A percentile compares a stretch with the other conserved stretches of the same genome.
Evolutionary conservation across 2,797 vertebrate species (phyloP).

Genomic region (Prionace glauca): DNA sequence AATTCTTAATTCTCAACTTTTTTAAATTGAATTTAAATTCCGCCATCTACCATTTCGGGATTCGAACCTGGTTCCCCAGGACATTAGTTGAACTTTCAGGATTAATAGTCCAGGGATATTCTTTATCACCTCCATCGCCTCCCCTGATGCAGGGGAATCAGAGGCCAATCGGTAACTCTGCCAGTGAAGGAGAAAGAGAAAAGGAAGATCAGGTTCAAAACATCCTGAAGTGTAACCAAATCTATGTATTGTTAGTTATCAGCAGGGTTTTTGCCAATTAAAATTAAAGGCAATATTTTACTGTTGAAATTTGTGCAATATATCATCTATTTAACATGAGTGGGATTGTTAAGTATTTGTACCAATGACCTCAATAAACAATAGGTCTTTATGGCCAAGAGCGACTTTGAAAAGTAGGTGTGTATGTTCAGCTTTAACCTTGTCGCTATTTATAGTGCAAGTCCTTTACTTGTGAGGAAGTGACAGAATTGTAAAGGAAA

Average conservation of each 20-base stretch:
- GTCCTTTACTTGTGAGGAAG: neutral
- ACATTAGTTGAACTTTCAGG: too few species aligned
- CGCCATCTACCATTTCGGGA: too few species aligned
- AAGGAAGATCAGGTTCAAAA: neutral
- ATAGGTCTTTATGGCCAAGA: neutral
- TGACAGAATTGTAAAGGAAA: neutral
- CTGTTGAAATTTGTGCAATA: neutral
- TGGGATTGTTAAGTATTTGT: neutral
- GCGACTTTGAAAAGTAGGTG: neutral
- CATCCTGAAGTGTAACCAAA: neutral
- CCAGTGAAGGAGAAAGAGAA: neutral
- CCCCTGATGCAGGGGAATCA: too few species aligned
- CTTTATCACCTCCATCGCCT: too few species aligned
- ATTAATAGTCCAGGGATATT: too few species aligned
- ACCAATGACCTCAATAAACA: neutral
- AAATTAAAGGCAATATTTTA: neutral
- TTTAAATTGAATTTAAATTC: too few species aligned
- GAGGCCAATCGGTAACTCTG: too few species aligned
- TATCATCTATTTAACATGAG: neutral
- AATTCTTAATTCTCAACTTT: too few species aligned
- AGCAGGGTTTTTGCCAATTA: neutral
- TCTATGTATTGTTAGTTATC: neutral
- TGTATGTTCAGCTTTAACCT: neutral
- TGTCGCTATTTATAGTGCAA: neutral
- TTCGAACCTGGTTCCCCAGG: too few species aligned